Percentiles rank a stretch among this genome's conserved stretches.
These are phyloP conservation scores for Hyalella azteca DNA, from an alignment of 2,888 invertebrate genomes.

Conservation along the genomic window DNA sequence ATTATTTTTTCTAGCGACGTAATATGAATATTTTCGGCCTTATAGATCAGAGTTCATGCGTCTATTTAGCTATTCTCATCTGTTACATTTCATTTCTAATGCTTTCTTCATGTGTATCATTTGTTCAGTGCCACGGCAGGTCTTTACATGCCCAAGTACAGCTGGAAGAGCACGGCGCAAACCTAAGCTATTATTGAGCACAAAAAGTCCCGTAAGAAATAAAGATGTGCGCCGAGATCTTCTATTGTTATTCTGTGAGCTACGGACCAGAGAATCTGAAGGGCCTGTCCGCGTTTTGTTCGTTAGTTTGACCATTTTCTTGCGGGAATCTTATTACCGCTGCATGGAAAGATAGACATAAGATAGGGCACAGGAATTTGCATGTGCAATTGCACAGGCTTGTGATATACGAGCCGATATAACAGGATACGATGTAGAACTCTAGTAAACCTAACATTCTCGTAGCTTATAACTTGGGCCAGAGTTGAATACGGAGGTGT, in stretches of 20 bases:
- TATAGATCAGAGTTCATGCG: too few relatives aligned
- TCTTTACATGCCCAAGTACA: too few relatives aligned
- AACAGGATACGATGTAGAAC: constrained; percentile 15
- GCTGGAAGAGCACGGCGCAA: neutral
- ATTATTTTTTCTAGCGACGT: too few relatives aligned
- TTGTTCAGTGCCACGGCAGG: too few relatives aligned
- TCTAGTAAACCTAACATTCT: too few relatives aligned
- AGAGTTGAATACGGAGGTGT: too few relatives aligned
- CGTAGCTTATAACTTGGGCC: too few relatives aligned
- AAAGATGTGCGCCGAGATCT: constrained; percentile 23
- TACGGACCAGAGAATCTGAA: constrained; percentile 1
- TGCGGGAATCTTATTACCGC: constrained; percentile 10
- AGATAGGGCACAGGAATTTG: neutral
- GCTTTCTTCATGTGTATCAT: too few relatives aligned
- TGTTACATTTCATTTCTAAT: too few relatives aligned
- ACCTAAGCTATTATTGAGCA: neutral
- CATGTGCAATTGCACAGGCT: neutral
- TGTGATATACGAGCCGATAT: neutral
- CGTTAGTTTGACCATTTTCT: neutral
- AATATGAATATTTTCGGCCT: too few relatives aligned
- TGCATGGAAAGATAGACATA: neutral
- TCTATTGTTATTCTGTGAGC: constrained; percentile 34
- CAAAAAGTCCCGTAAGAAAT: constrained; percentile 28
- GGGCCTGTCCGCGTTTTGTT: neutral
- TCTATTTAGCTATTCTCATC: too few relatives aligned